Conservation (phyloP, 2,113 vertebrate genomes). For the Mesoclemmys tuberculata region DNA sequence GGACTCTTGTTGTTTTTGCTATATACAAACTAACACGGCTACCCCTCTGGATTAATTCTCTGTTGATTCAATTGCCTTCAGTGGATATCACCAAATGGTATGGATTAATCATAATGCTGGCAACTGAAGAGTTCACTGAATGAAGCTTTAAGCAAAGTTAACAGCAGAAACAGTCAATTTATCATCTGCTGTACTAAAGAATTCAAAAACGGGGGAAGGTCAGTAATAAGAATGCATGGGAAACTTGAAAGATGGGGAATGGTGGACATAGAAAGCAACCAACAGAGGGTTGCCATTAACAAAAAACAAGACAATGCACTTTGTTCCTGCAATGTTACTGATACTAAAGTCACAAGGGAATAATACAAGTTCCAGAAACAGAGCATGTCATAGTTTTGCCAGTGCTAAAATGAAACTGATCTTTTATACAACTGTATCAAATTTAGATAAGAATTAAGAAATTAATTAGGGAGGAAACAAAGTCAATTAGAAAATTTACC, state of each 20-base stretch:
- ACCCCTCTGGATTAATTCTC: too few species aligned
- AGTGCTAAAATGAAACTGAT: neutral
- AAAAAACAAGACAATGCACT: neutral
- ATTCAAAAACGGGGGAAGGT: neutral
- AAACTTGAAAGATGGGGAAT: accelerated
- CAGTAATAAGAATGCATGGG: neutral
- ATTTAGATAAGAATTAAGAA: neutral
- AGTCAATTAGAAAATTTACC: constrained; percentile 70
- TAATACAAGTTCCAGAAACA: neutral
- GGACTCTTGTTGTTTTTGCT: too few species aligned
- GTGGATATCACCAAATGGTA: neutral
- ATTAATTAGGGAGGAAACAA: neutral
- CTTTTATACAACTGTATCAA: neutral
- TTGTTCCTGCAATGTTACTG: neutral
- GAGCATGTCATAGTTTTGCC: neutral
- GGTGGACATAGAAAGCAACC: neutral
- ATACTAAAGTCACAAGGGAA: neutral
- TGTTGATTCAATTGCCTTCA: neutral
- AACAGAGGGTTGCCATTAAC: neutral
- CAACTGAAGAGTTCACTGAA: neutral
- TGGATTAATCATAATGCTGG: neutral
- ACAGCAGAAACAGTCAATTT: neutral
- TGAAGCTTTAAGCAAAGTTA: neutral
- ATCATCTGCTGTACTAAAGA: neutral
- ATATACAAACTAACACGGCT: too few species aligned